A percentile compares a stretch with the other conserved stretches of the same genome.
Evolutionary conservation across 2,113 vertebrate species (phyloP).

Genomic region (Macroglossus sobrinus): DNA sequence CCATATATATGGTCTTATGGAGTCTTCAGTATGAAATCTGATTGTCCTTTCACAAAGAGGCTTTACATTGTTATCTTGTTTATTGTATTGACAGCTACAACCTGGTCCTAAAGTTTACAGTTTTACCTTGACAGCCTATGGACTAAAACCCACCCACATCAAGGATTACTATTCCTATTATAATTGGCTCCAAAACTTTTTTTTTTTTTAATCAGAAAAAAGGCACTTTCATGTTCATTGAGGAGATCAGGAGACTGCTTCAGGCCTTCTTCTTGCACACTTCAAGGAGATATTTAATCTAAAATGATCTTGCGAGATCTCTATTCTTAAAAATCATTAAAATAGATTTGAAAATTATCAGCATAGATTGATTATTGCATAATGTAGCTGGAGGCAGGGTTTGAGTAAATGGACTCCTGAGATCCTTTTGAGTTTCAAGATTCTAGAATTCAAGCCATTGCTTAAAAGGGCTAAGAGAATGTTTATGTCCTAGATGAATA

Average conservation of each 20-base stretch:
- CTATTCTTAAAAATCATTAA: constrained; percentile 27
- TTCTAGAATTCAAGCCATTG: constrained; percentile 29
- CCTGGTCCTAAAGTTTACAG: background rate
- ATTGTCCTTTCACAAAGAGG: background rate
- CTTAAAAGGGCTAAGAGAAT: background rate
- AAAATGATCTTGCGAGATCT: constrained; percentile 21
- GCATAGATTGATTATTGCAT: background rate
- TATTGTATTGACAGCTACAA: background rate
- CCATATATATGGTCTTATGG: background rate
- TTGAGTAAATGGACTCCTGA: background rate
- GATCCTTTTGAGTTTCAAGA: background rate
- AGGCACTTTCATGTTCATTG: background rate
- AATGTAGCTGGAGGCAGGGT: background rate
- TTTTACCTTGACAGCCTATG: background rate
- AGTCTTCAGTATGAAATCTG: background rate
- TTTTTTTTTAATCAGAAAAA: constrained; percentile 30
- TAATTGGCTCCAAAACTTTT: background rate
- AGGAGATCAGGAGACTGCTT: background rate
- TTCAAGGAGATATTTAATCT: constrained; percentile 6
- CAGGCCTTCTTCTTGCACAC: background rate
- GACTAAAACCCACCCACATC: background rate
- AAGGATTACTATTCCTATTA: background rate
- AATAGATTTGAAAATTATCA: constrained; percentile 15
- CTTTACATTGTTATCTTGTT: background rate
- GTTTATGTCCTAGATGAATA: background rate